Conservation (phyloP, 2,113 vertebrate species). For the Sialia sialis region DNA sequence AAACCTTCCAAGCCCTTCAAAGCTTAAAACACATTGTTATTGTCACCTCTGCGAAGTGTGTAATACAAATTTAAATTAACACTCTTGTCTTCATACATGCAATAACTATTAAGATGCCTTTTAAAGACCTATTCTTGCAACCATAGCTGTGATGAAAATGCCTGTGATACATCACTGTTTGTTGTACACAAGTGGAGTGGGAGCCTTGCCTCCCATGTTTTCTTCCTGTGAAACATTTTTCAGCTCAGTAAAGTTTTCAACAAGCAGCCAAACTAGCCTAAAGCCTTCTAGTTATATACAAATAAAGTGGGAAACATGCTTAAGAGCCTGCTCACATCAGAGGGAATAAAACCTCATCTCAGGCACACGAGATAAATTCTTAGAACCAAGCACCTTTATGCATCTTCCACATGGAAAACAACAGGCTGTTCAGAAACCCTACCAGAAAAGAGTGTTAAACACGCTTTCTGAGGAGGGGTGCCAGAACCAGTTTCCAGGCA, state of each 20-base stretch:
- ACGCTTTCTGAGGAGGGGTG: background rate
- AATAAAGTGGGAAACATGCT: background rate
- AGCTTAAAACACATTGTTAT: background rate
- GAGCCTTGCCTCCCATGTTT: background rate
- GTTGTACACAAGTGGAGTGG: fast-evolving
- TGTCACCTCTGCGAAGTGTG: background rate
- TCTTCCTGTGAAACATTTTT: background rate
- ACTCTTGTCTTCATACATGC: background rate
- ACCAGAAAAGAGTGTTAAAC: background rate
- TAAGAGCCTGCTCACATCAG: background rate
- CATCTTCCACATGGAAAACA: background rate
- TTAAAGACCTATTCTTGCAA: background rate
- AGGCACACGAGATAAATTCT: fast-evolving
- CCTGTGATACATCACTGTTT: background rate
- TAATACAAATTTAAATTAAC: background rate
- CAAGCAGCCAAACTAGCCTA: background rate
- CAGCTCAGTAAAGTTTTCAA: background rate
- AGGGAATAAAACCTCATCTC: background rate
- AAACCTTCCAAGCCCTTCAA: background rate
- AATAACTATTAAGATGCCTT: background rate
- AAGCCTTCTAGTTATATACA: background rate
- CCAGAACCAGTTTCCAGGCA: background rate
- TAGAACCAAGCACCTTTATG: background rate
- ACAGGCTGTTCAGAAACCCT: background rate
- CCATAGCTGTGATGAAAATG: background rate